Base-by-base conservation (phyloP, 2,888 invertebrate genomes). In the Ptychoptera contaminata region DNA sequence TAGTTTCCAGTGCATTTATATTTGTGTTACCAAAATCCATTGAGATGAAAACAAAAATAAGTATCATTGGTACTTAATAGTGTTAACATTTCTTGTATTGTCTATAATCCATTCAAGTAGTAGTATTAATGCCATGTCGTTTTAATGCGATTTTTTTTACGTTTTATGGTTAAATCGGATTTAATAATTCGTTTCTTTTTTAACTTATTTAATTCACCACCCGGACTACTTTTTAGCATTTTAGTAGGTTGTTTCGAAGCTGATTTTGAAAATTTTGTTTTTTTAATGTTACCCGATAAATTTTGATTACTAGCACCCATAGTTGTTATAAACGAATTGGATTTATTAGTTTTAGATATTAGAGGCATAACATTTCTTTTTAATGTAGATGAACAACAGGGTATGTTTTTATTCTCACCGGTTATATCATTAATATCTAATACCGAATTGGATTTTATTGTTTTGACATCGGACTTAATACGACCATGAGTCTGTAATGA, bases 151-250 rank as follows among this genome's bases (percentile, higher is more conserved):
- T 23, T 23, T 23, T 5, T 23, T 23, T 23, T 23, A 5, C 23
- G 23, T 23, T 23, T 23, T 23, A 23, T 23, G 3, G 23, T 23
- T 23, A 23, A 23, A 23, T 41, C 41, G 11, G 15, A 16, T 41
- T 41, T 41, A 11, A 41, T 14, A 41, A 41, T 34, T 8, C 41
- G 41, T 41, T 41, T 41, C 12, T 41, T 41, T 41, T 41, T 41
- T 29, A 41, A 29, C 32, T 41, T 41, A 7, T 4, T 11, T 11
- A 32, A 9, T 32, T 32, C 32, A 32, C 32, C n/a, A 11, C 9
- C 3, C 7, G 23, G 3, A 23, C 7, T 23, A 11, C n/a, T 32
- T 32, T 32, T 32, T 32, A 32, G 3, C n/a, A 32, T 11, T 11
- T 32, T 32, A n/a, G 32, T 32, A 15, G 16, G 16, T 40, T 31